Conservation (phyloP, 2,113 vertebrate genomes). For the Barbus barbus region DNA sequence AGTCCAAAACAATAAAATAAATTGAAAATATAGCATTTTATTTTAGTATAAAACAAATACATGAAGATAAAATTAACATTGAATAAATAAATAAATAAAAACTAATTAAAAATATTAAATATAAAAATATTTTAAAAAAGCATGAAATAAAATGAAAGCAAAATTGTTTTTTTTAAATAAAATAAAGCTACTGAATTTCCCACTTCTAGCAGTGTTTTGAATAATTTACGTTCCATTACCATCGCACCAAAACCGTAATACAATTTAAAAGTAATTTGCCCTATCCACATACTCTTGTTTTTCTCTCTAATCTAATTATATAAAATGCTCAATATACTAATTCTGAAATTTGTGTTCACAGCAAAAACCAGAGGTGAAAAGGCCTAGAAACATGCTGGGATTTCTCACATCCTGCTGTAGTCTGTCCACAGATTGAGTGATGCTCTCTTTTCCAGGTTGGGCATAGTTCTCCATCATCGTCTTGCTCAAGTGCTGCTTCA, state of each 20-base stretch:
- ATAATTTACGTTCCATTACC: not conserved
- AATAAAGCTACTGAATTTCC: not conserved
- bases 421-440: constrained; percentile 79
- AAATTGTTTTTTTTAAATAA: not conserved
- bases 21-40: not conserved
- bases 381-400: not conserved
- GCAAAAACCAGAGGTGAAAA: not conserved
- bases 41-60: not conserved
- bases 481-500: constrained; percentile 80
- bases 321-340: no score
- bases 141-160: not conserved
- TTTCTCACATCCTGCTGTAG: constrained; percentile 84
- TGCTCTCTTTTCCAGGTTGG: constrained; percentile 70
- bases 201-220: not conserved
- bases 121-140: not conserved
- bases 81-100: not conserved
- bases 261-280: not conserved
- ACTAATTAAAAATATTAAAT: not conserved
- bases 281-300: not conserved
- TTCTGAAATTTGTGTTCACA: not conserved
- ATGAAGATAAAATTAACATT: not conserved
- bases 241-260: not conserved
- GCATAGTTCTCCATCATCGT: constrained; percentile 81
- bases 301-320: not conserved
- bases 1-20: not conserved